Evolutionary conservation across 2,888 invertebrate genomes (phyloP), one percentile per base, ranked within the genome.

Genomic region (Trachelus tabidus): DNA sequence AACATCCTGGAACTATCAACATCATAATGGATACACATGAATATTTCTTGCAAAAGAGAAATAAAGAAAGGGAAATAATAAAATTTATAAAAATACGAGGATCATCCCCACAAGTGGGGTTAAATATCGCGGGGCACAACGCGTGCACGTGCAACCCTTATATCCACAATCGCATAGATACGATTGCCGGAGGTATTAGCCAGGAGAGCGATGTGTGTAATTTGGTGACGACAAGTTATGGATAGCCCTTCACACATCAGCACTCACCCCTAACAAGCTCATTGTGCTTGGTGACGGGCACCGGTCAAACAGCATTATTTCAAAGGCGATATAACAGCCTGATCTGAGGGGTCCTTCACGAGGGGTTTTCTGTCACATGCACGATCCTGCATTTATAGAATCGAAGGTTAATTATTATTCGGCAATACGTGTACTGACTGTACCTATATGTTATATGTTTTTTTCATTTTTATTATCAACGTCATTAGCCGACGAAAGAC

Each of bases 291-390:
- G 79, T 87, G 87, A 86, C 86, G 86, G 86, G 85, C 83, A 84
- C 84, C 85, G 88, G 85, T 87, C 88, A 87, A 87, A 87, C 87
- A 82, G 87, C 85, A 84, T 87, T 88, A 89, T 89, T 89, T 89
- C 88, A 89, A 89, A 89, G 85, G 86, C 85, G 87, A 76, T 76
- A 78, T n/a, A 82, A 81, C 78, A 68, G 82, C 75, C 81, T 34
- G 73, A 34, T 74, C 80, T 79, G 83, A 85, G 84, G 77, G 81
- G 84, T 76, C 83, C 83, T 85, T 33, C 76, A 87, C 86, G 84
- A 87, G 86, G 86, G 88, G 83, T 89, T 88, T 88, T 88, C 89
- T 89, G 89, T 89, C 89, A 89, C 85, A 85, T 84, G 85, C 89
- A 89, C 80, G 82, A 83, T 82, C 80, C 76, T 78, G 69, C 73